phyloP scores from a whole-genome alignment of 2,888 invertebrate species.

The Hydropsyche betteni region DNA sequence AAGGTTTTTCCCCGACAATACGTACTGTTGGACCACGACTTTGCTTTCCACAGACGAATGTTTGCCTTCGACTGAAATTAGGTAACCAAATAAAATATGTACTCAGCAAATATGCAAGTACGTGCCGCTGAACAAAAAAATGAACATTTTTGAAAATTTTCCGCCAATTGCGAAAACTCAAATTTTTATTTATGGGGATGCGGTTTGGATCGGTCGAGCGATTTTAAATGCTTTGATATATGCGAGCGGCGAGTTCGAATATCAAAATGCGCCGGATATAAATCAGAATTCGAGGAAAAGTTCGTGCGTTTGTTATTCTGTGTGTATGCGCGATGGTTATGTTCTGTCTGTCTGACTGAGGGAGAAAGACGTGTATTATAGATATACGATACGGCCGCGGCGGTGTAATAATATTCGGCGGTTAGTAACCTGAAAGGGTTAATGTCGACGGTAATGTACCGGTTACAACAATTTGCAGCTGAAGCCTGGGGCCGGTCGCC shows the following conservation, averaged over 20 bases:
- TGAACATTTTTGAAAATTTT: too few species aligned
- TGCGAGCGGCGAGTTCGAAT: slow-evolving; percentile 11
- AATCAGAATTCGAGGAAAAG: background rate
- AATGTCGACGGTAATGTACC: slow-evolving; percentile 33
- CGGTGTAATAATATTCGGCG: slow-evolving; percentile 33
- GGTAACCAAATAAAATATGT: slow-evolving; percentile 37
- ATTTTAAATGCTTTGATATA: slow-evolving; percentile 31
- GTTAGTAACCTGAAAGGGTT: slow-evolving; percentile 24
- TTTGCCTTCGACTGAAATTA: slow-evolving; percentile 33
- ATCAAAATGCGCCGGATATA: background rate
- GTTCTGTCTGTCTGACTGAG: background rate
- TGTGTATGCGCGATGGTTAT: background rate
- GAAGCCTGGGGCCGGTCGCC: slow-evolving; percentile 18
- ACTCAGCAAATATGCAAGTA: background rate
- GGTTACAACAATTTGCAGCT: slow-evolving; percentile 37
- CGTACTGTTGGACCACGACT: background rate
- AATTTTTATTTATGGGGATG: slow-evolving; percentile 17
- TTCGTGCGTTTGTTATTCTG: background rate
- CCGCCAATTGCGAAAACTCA: background rate
- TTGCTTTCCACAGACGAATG: slow-evolving; percentile 26
- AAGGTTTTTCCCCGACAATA: slow-evolving; percentile 14
- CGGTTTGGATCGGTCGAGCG: slow-evolving; percentile 27
- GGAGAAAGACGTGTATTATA: background rate
- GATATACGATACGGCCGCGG: slow-evolving; percentile 13
- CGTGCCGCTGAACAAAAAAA: background rate